A percentile compares a stretch with the other conserved stretches of the same genome.
phyloP scores from a whole-genome alignment of 2,113 vertebrate species.

The Caranx ignobilis region DNA sequence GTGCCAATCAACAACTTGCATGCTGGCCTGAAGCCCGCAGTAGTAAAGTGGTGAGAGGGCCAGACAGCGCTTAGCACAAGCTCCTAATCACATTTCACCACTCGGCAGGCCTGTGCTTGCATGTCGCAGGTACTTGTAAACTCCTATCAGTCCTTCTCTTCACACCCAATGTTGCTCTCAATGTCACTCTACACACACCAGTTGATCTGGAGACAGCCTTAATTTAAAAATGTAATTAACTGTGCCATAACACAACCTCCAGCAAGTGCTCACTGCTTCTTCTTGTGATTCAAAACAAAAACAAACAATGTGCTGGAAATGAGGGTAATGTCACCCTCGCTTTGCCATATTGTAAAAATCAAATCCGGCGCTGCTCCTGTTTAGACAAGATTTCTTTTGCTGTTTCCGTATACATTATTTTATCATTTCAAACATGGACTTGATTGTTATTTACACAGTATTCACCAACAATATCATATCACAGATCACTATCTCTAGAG shows the following conservation, averaged over 20 bases:
- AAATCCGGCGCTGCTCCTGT: conserved; percentile 13
- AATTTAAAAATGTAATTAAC: conserved; percentile 91
- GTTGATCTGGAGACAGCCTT: conserved; percentile 82
- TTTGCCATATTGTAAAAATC: conserved; percentile 27
- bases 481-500: neutral
- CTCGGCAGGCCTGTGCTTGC: conserved; percentile 88
- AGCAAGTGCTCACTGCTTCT: conserved; percentile 25
- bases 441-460: neutral
- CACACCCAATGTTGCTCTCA: conserved; percentile 89
- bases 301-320: conserved; percentile 73
- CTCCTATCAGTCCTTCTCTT: conserved; percentile 88
- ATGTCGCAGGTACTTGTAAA: conserved; percentile 89
- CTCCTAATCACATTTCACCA: conserved; percentile 83
- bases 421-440: neutral
- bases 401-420: neutral
- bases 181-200: conserved; percentile 84
- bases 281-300: conserved; percentile 64
- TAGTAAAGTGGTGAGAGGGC: conserved; percentile 68
- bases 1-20: conserved; percentile 77
- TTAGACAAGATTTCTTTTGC: neutral
- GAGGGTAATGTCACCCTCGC: conserved; percentile 48
- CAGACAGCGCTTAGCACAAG: conserved; percentile 84
- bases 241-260: conserved; percentile 71
- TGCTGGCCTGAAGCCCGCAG: conserved; percentile 65
- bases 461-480: neutral